Percentiles rank a stretch among this genome's conserved stretches.
These are phyloP conservation scores for Corythaixoides concolor DNA, from an alignment of 2,113 vertebrate species.

Conservation along the genomic window DNA sequence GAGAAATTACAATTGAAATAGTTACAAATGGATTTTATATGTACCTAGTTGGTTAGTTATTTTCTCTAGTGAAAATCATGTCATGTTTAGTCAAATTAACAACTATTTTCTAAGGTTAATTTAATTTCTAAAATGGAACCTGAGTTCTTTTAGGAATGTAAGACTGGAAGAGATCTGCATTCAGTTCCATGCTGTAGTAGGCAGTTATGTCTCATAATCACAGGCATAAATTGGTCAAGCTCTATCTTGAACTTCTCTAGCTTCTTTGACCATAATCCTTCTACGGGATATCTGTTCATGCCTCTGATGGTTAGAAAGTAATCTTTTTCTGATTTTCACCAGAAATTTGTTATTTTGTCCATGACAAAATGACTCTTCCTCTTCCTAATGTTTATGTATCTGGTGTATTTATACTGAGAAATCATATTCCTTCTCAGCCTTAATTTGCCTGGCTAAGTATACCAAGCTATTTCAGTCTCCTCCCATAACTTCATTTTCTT, in stretches of 20 bases:
- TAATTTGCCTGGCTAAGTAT: not conserved
- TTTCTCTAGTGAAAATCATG: not conserved
- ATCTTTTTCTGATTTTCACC: not conserved
- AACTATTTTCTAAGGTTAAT: not conserved
- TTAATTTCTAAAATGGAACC: not conserved
- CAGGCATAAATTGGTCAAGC: not conserved
- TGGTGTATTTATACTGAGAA: not conserved
- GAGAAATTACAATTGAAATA: not conserved
- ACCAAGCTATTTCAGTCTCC: not conserved
- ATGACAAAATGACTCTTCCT: not conserved
- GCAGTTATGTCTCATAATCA: not conserved
- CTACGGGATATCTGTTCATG: not conserved
- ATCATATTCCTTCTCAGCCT: not conserved
- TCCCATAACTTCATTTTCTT: not conserved
- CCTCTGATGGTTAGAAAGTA: not conserved
- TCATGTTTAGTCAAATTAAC: not conserved
- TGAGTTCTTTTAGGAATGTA: not conserved
- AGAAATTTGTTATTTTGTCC: not conserved
- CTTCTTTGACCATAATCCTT: not conserved
- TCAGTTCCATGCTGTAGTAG: not conserved
- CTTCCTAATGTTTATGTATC: too few relatives aligned
- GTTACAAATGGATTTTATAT: not conserved
- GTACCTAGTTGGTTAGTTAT: not conserved
- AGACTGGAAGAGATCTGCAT: not conserved
- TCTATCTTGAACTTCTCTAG: not conserved